Evolutionary conservation across 1,140 invertebrate genomes (phyloP), one percentile per base, ranked within the genome.

Genomic region (Bemisia tabaci): DNA sequence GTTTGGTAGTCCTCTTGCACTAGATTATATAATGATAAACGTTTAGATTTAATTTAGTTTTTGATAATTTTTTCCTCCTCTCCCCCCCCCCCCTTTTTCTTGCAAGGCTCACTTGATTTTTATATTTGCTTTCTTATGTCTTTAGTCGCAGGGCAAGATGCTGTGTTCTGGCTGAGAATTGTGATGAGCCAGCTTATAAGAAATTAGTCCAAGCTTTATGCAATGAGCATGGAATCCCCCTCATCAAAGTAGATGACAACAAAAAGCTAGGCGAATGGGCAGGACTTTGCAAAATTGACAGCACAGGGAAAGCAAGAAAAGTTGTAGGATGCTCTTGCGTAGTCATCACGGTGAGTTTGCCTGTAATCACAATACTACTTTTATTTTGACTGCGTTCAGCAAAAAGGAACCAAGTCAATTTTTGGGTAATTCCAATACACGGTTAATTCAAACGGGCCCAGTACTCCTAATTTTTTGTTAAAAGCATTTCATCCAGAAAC

Each of bases 241-340:
- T 99, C 39, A 90, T 99, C 67, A 94, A 94, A 81, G 95, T 99
- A 65, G 95, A 98, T 76, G 95, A 95, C 79, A 98, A 97, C 81
- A 98, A 98, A 78, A 97, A 97, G 77, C 84, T 99, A 23, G 97
- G 97, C 27, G 97, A 99, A 85, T 98, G 96, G 95, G 90, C 94
- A 69, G 97, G 97, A 70, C 84, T 99, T 39, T 99, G 97, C 81
- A 99, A 99, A 83, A 95, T 98, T 75, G 97, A 99, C 81, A 97
- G 93, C 74, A 93, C 97, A 72, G 97, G 97, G 69, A 98, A 98
- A 79, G 94, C 97, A 60, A 87, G 97, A 69, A 99, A 99, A 83
- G 94, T 99, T 71, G 95, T 98, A 73, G 94, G 95, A 59, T 99
- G 97, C 81, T 97, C 94, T 1, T 97, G 95, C 79, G 95, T 98